Base-by-base conservation (phyloP, 2,113 vertebrate genomes). In the Ranitomeya variabilis region DNA sequence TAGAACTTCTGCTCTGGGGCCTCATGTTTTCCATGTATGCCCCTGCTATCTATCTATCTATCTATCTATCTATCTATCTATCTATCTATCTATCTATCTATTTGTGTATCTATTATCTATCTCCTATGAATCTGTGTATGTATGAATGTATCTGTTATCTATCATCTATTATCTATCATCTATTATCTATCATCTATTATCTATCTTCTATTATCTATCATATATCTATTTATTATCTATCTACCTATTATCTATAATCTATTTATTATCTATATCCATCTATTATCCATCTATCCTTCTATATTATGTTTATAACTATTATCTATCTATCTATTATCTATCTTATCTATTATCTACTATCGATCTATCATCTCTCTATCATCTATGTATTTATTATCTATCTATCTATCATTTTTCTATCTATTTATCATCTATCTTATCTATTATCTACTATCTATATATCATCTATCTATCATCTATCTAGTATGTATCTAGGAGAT, bases 281-380 rank as follows among this genome's bases (percentile, higher is more conserved):
- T 3, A 45, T 45, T 45, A 5, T 45, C 1, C 2, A 31, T 31
- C 26, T 45, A 5, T 45, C 1, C 2, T 1, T 31, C 26, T 45
- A 31, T 45, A 45, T 45, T 45, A 45, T 45, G 1, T 31, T 31
- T 31, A 31, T 31, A 31, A 1, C 26, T 31, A 31, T 31, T 67
- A 67, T 67, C 64, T n/a, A 64, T 64, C 62, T 64, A 64, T 64
- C 62, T 64, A 64, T 64, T n/a, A n/a, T n/a, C n/a, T n/a, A n/a
- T n/a, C n/a, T 4, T 64, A 64, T 64, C 62, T 64, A 64, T 64
- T 31, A 31, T 31, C 16, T 66, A 67, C 8, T 67, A 67, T 67
- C 62, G n/a, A n/a, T 66, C 62, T 66, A 66, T 66, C 62, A 31
- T 31, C 26, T 31, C 1, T 31, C 26, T 31, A 31, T 31, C 26